phyloP scores from a whole-genome alignment of 1,140 invertebrate species.

The Drosophila repleta region DNA sequence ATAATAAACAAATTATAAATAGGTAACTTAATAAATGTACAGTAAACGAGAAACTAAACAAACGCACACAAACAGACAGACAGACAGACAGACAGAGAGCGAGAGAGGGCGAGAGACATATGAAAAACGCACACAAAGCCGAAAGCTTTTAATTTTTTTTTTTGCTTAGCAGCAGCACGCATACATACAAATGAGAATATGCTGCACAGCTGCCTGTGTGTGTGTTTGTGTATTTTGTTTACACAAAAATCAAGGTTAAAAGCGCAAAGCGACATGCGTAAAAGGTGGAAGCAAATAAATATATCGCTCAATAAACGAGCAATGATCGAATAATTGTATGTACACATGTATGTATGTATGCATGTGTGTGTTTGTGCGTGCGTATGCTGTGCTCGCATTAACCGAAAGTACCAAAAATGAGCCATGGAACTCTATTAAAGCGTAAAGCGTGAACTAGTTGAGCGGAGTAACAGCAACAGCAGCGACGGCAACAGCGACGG shows the following conservation, averaged over 20 bases:
- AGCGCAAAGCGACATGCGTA: slow-evolving; percentile 71
- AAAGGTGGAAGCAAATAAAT: slow-evolving; percentile 76
- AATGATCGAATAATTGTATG: slow-evolving; percentile 67
- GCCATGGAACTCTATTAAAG: slow-evolving; percentile 47
- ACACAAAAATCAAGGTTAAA: slow-evolving; percentile 81
- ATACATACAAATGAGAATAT: slow-evolving; percentile 47
- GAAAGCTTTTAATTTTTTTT: slow-evolving; percentile 65
- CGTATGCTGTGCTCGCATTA: slow-evolving; percentile 35
- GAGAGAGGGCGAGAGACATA: slow-evolving; percentile 46
- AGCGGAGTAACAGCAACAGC: background rate
- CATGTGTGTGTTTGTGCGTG: slow-evolving; percentile 1
- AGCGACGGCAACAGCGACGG: too few relatives aligned
- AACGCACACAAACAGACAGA: slow-evolving; percentile 35
- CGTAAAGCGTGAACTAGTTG: slow-evolving; percentile 35
- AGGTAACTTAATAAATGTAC: slow-evolving; percentile 79
- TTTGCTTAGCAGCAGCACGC: slow-evolving; percentile 22
- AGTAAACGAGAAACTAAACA: slow-evolving; percentile 46
- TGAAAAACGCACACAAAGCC: slow-evolving; percentile 64
- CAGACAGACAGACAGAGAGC: slow-evolving; percentile 20
- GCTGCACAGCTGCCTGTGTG: slow-evolving; percentile 39
- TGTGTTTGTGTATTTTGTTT: slow-evolving; percentile 66
- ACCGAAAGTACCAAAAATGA: slow-evolving; percentile 41
- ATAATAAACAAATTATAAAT: slow-evolving; percentile 83
- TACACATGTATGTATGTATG: background rate
- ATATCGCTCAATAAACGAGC: slow-evolving; percentile 55